Conservation (phyloP, 1,140 invertebrate genomes). For the Palaemon carinicauda region DNA sequence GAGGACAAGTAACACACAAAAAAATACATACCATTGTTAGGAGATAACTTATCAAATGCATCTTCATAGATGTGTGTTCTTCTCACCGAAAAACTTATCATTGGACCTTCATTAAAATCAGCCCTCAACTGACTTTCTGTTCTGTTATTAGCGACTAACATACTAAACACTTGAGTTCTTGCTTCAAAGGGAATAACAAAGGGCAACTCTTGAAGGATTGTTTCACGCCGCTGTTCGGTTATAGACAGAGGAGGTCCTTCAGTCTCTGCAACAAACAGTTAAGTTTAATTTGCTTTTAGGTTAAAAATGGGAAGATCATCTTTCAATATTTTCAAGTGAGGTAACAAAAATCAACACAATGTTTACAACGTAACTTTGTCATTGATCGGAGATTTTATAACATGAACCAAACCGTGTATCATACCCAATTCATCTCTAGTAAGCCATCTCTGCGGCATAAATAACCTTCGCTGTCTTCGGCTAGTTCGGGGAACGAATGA, state of each 20-base stretch:
- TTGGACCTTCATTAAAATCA: slow-evolving; percentile 50
- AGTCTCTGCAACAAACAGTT: slow-evolving; percentile 47
- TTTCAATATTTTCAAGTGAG: background rate
- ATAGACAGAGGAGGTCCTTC: slow-evolving; percentile 83
- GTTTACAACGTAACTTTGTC: background rate
- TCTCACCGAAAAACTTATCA: slow-evolving; percentile 81
- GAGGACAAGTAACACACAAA: background rate
- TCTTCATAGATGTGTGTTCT: slow-evolving; percentile 96
- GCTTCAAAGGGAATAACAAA: slow-evolving; percentile 92
- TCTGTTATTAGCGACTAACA: slow-evolving; percentile 71
- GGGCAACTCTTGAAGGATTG: slow-evolving; percentile 89
- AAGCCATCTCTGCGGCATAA: slow-evolving; percentile 71
- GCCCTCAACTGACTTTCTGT: slow-evolving; percentile 46
- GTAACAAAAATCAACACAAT: background rate
- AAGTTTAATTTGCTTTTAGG: background rate
- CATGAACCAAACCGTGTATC: background rate
- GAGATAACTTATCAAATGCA: slow-evolving; percentile 92
- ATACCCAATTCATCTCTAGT: slow-evolving; percentile 71
- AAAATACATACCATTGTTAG: slow-evolving; percentile 79
- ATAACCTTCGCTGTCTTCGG: slow-evolving; percentile 70
- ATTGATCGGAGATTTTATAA: background rate
- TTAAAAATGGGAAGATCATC: background rate
- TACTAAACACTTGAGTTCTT: slow-evolving; percentile 84
- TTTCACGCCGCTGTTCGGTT: slow-evolving; percentile 85
- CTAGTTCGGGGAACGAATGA: slow-evolving; percentile 68